Conservation (phyloP, 2,888 invertebrate genomes). For the Venusia cambrica region DNA sequence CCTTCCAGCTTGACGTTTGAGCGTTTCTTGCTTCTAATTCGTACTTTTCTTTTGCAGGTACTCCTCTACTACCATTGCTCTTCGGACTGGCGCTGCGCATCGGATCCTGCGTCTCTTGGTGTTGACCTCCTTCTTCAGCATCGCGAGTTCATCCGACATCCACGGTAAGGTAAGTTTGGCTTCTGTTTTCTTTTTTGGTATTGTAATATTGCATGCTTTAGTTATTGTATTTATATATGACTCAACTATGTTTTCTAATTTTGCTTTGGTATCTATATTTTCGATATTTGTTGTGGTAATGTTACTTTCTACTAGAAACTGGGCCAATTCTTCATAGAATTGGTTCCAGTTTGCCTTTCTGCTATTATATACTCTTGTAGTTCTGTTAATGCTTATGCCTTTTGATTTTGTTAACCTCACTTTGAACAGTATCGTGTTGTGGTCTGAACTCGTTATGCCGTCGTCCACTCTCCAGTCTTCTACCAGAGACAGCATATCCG, state of each 20-base stretch:
- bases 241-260: conserved; percentile 3
- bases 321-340: conserved; percentile 24
- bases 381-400: conserved; percentile 8
- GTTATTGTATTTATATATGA: conserved; percentile 8
- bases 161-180: conserved; percentile 20
- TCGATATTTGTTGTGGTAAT: conserved; percentile 1
- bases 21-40: no score
- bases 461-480: conserved; percentile 20
- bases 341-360: conserved; percentile 28
- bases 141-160: no score
- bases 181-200: conserved; percentile 13
- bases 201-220: conserved; percentile 8
- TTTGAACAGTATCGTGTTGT: conserved; percentile 21
- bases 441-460: conserved; percentile 25
- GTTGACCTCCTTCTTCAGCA: no score
- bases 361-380: conserved; percentile 22
- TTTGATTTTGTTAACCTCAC: conserved; percentile 10
- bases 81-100: no score
- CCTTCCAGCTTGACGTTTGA: conserved; percentile 12
- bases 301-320: conserved; percentile 1
- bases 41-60: no score
- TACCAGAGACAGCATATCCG: conserved; percentile 5
- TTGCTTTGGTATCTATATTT: neutral
- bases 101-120: no score
- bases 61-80: no score